Conservation (phyloP, 2,113 vertebrate genomes). For the Sula dactylatra region DNA sequence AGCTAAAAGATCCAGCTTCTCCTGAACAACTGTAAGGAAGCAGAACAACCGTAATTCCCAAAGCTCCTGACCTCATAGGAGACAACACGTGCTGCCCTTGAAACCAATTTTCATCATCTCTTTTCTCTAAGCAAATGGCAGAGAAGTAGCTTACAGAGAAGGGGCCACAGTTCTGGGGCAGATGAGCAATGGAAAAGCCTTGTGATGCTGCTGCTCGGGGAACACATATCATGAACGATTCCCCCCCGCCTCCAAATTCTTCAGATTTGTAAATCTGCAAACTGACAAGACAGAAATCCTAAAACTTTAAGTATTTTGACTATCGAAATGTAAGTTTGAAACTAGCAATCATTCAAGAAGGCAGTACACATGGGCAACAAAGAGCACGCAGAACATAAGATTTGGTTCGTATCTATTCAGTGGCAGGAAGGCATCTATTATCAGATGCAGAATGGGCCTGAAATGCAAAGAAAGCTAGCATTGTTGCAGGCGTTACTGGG, state of each 20-base stretch:
- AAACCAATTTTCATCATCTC: background rate
- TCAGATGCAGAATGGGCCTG: background rate
- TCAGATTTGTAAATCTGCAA: background rate
- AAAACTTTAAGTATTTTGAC: background rate
- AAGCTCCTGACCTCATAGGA: background rate
- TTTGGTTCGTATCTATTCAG: constrained; percentile 37
- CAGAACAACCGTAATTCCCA: background rate
- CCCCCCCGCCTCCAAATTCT: background rate
- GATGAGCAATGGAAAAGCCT: background rate
- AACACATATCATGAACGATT: fast-evolving
- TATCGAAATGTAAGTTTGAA: background rate
- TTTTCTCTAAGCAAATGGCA: background rate
- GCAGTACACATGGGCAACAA: background rate
- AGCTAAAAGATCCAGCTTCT: background rate
- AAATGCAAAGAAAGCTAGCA: constrained; percentile 45
- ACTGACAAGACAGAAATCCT: background rate
- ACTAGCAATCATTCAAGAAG: background rate
- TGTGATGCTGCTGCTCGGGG: background rate
- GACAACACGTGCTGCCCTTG: background rate
- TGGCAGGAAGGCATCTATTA: constrained; percentile 49
- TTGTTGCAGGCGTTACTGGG: background rate
- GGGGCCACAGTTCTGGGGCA: background rate
- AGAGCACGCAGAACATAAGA: background rate
- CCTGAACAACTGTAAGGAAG: background rate
- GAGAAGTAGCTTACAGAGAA: background rate